Conservation (phyloP, 1,140 invertebrate genomes). For the Ceratitis capitata region DNA sequence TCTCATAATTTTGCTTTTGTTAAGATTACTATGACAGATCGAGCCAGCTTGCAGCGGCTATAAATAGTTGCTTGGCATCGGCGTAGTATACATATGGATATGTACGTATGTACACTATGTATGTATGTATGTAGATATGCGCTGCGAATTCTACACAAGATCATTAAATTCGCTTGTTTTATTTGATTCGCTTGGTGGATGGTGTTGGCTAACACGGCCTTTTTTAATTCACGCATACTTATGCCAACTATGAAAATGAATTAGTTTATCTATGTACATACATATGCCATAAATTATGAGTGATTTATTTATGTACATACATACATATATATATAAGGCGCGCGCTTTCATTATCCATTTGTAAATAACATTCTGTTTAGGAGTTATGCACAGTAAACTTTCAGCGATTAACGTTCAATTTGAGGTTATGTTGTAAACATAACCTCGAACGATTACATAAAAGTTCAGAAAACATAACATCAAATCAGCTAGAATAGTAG, state of each 20-base stretch:
- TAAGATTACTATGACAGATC: constrained; percentile 11
- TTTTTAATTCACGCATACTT: neutral
- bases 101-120: too few species aligned
- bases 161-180: neutral
- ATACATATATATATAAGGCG: neutral
- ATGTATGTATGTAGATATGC: too few species aligned
- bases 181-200: too few species aligned
- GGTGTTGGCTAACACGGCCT: neutral
- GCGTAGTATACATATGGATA: too few species aligned
- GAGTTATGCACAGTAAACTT: neutral
- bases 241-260: neutral
- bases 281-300: constrained; percentile 8
- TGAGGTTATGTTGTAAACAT: neutral
- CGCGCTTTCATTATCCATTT: neutral
- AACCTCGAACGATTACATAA: too few species aligned
- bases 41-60: neutral
- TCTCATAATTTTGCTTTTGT: neutral
- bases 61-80: neutral
- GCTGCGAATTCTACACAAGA: neutral
- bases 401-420: neutral
- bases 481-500: too few species aligned
- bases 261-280: neutral
- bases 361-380: neutral
- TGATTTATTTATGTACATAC: neutral
- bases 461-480: too few species aligned